Evolutionary conservation across 2,797 vertebrate species (phyloP).

Genomic region (Paratrypauchen microcephalus): DNA sequence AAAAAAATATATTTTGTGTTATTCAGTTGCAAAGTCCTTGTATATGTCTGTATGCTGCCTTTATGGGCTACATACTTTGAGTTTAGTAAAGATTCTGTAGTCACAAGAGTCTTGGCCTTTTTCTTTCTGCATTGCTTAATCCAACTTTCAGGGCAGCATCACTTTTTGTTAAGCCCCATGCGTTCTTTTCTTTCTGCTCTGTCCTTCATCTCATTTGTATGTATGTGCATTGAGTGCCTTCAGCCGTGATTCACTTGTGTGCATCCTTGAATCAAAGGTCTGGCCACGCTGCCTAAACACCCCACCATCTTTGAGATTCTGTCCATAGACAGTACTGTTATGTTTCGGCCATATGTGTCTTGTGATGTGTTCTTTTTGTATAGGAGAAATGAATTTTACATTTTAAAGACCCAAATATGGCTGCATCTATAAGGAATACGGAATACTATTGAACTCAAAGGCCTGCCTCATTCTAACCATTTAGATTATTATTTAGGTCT

Average conservation of each 20-base stretch:
- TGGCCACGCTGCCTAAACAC: conserved; percentile 51
- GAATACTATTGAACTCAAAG: background rate
- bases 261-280: conserved; percentile 59
- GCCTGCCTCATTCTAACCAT: background rate
- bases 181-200: conserved; percentile 47
- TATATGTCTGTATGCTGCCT: background rate
- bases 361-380: conserved; percentile 1
- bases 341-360: conserved; percentile 1
- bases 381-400: background rate
- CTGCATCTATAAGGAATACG: background rate
- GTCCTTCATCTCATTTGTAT: conserved; percentile 66
- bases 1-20: background rate
- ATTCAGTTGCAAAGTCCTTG: conserved; percentile 8
- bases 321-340: conserved; percentile 5
- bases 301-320: conserved; percentile 21
- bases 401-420: background rate
- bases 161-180: conserved; percentile 67
- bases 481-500: background rate
- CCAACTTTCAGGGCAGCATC: conserved; percentile 62
- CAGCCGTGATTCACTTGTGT: conserved; percentile 59
- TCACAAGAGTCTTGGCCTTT: conserved; percentile 38
- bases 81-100: conserved; percentile 34
- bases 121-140: conserved; percentile 68
- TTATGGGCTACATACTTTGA: conserved; percentile 26
- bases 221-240: conserved; percentile 71